Base-by-base conservation (phyloP, 2,797 vertebrate species). In the Pteronotus mesoamericanus region DNA sequence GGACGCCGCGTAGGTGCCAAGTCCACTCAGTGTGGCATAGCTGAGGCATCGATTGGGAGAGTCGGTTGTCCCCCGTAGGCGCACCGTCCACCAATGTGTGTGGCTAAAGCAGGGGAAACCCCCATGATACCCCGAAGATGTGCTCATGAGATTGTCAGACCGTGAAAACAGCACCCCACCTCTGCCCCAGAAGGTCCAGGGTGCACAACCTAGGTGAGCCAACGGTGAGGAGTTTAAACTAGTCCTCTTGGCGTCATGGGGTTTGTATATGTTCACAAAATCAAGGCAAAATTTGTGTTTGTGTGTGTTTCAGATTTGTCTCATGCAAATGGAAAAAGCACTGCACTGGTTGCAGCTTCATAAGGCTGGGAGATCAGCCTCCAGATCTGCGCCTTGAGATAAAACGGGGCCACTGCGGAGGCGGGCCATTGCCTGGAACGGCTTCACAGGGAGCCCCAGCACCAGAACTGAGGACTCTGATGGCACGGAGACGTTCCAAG, bases 361-460 rank as follows among this genome's bases (percentile, higher is more conserved):
- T 98, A 96, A 98, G 97, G 97, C 97, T 92, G 86, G 95, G 88
- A 86, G 97, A 97, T 98, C 95, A 96, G 97, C 91, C 97, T 93
- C 96, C 89, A 96, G 96, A 98, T 98, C 98, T 94, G 0, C 98
- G 97, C 97, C 96, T 93, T 95, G 96, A 98, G 98, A 98, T 98
- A 96, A 98, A 98, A 98, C 0, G 29, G 94, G 96, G 86, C 97
- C 96, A 92, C 98, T 98, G 96, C 96, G 48, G 21, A 92, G 94
- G 96, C 97, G 74, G 98, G 97, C 97, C 98, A 98, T 98, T 98
- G 97, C 97, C 97, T 98, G 98, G 98, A 98, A 92, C 86, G 68
- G 97, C 98, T 98, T 99, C 98, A 98, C 95, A 98, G 95, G 85
- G 94, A 98, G 97, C 97, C 88, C 98, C 95, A 44, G 98, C 98